Base-by-base conservation (phyloP, 2,888 invertebrate species). In the Pachliopta kotzebuea region DNA sequence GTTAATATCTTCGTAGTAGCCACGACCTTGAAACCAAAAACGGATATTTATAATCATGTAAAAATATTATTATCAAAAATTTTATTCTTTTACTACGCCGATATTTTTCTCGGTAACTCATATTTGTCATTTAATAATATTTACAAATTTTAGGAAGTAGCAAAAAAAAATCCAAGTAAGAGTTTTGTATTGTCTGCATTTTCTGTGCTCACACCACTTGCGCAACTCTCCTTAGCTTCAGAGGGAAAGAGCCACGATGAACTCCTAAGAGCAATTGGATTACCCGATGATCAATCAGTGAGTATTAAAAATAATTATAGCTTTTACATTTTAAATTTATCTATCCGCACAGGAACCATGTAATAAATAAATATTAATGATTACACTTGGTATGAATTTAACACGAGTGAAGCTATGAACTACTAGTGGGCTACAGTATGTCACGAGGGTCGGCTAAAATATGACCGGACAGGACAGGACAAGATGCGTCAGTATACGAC, bases 131-230 rank as follows among this genome's bases (percentile, higher is more conserved):
- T 18, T 18, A 42, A 42, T 45, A 7, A 45, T 14, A 60, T 57
- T 72, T 65, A 63, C 68, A 67, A 62, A 65, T 74, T 75, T 0
- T 71, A 88, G 89, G 84, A 84, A 68, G 81, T 85, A 3, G 75
- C 76, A 0, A 79, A 80, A 23, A 59, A 56, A 1, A 72, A 84
- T 0, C 72, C 75, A 0, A 77, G 71, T 1, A 71, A 86, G 68
- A 91, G 85, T 67, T 73, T 88, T 21, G 83, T 91, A 14, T 63
- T 90, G 53, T 92, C 92, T 0, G 90, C 90, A 0, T 87, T 87
- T 71, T 92, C 92, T 2, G 86, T 90, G 3, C 71, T 92, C 69
- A 72, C 85, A 0, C 88, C 86, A 0, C 77, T 92, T 1, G 87
- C 84, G 0, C 84, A 84, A 69, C 70, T 92, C 2, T 76, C 78